Percentiles rank a stretch among this genome's conserved stretches.
Conservation (phyloP, 2,113 vertebrate species). For the Phalacrocorax brasilianus region DNA sequence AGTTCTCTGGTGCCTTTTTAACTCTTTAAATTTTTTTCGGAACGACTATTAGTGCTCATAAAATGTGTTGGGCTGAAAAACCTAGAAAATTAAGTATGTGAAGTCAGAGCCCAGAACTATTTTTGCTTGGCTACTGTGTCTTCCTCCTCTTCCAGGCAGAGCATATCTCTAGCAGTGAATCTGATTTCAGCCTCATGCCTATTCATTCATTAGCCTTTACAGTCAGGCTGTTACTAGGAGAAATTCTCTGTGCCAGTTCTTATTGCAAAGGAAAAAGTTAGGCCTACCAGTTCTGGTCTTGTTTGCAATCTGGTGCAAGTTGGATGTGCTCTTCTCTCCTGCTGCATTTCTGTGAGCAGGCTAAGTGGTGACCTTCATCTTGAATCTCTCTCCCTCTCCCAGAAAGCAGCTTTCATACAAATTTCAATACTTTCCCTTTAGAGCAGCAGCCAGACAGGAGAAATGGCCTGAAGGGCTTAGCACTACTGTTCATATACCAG, state of each 20-base stretch:
- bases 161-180: neutral
- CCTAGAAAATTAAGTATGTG: neutral
- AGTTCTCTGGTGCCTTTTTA: neutral
- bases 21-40: neutral
- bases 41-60: neutral
- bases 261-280: neutral
- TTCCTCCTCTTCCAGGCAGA: neutral
- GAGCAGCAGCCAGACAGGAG: neutral
- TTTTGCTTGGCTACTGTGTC: neutral
- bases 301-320: neutral
- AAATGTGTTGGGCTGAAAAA: neutral
- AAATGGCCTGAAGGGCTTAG: neutral
- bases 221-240: neutral
- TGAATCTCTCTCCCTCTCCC: neutral
- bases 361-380: constrained; percentile 22
- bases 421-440: constrained; percentile 11
- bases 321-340: neutral
- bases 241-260: neutral
- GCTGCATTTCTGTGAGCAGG: neutral
- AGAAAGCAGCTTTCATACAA: constrained; percentile 6
- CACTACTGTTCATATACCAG: neutral
- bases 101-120: neutral
- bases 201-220: constrained; percentile 14
- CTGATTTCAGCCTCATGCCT: neutral
- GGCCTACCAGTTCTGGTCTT: neutral